phyloP scores from a whole-genome alignment of 2,797 vertebrate genomes.

The Toxotes lorentzi region DNA sequence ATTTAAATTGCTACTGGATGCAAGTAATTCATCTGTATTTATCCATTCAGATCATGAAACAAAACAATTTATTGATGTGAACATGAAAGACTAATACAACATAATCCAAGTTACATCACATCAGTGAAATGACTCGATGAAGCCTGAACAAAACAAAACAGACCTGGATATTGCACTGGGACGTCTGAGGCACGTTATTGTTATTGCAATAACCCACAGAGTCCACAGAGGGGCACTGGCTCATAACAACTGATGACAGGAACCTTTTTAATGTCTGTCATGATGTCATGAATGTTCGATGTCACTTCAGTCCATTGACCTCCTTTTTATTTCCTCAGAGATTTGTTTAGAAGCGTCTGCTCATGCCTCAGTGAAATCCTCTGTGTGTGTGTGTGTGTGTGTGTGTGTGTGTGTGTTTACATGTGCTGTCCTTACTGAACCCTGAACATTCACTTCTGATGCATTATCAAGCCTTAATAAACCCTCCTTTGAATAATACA shows the following conservation, averaged over 20 bases:
- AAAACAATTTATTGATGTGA: conserved; percentile 7
- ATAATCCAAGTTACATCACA: conserved; percentile 13
- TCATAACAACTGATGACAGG: conserved; percentile 42
- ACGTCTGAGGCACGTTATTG: conserved; percentile 21
- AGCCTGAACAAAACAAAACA: conserved; percentile 29
- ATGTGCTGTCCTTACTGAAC: conserved; percentile 40
- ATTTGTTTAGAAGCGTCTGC: conserved; percentile 61
- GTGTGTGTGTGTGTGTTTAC: conserved; percentile 19
- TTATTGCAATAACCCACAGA: conserved; percentile 71
- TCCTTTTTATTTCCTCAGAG: conserved; percentile 75
- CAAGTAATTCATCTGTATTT: background rate
- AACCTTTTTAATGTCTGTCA: conserved; percentile 52
- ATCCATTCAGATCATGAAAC: background rate
- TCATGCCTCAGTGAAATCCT: conserved; percentile 47
- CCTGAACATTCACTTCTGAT: conserved; percentile 21
- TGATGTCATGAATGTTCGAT: conserved; percentile 82
- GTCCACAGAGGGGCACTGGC: conserved; percentile 81
- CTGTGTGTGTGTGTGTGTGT: conserved; percentile 13
- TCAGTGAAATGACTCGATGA: conserved; percentile 7
- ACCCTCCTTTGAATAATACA: conserved; percentile 3
- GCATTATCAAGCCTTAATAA: background rate
- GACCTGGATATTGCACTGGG: conserved; percentile 43
- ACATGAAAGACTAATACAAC: conserved; percentile 6
- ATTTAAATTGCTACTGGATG: background rate
- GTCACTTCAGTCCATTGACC: conserved; percentile 80